Base-by-base conservation (phyloP, 2,888 invertebrate genomes). In the Fissipunctia ypsillon region DNA sequence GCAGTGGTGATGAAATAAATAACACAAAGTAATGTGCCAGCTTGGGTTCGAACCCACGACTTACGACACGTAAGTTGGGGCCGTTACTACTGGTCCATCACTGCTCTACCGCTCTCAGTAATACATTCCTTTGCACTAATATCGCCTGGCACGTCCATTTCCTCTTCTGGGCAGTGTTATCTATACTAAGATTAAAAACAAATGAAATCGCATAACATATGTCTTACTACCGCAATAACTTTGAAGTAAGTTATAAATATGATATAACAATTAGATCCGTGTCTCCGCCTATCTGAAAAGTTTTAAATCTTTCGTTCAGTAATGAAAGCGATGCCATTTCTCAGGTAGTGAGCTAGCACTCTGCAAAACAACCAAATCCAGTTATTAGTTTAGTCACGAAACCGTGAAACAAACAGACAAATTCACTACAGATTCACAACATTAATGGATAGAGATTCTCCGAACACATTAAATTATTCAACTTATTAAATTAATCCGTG, bases 401-500 rank as follows among this genome's bases (percentile, higher is more conserved):
- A 76, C 22, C n/a, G 45, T 25, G 25, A 52, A 50, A 75, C 28
- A 48, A 69, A 52, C 65, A n/a, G 25, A 35, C 59, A 38, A 60
- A 64, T 38, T 16, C n/a, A 31, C 16, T 28, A 45, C 25, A 45
- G 16, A 38, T n/a, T 31, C 10, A 43, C 48, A 57, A 72, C 10
- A 38, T 57, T 38, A 9, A 50, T 28, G 19, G 6, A 73, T n/a
- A 54, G 9, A 31, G 28, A 64, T 43, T 50, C 38, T 52, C 31
- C 0, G 41, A 64, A 48, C 28, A 31, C 48, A 61, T 65, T 67
- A 57, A 75, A 75, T 75, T 14, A 80, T 76, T 81, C 54, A 81
- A 81, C 71, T 79, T 77, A 79, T 67, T 66, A 66, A 81, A 70
- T 81, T 66, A 77, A 77, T 76, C 66, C 52, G 10, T 14, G 54